A percentile compares a stretch with the other conserved stretches of the same genome.
Evolutionary conservation across 1,140 invertebrate species (phyloP).

Genomic region (Drosophila malerkotliana): DNA sequence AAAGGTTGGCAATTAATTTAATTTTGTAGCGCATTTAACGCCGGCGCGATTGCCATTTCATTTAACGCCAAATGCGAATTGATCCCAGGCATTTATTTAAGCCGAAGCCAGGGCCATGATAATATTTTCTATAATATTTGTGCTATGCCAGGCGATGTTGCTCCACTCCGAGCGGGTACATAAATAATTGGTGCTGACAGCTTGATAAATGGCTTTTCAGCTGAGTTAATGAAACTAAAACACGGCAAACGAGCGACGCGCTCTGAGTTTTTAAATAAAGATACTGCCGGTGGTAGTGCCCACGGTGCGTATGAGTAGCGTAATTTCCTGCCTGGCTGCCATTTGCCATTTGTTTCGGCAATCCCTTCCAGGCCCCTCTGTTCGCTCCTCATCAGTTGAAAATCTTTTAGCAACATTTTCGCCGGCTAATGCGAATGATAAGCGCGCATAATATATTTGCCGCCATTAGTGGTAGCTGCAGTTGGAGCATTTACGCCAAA

Average conservation of each 20-base stretch:
- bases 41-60: constrained; percentile 49
- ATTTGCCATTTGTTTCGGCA: constrained; percentile 45
- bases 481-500: constrained; percentile 62
- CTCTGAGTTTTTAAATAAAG: constrained; percentile 67
- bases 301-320: constrained; percentile 76
- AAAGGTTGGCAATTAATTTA: constrained; percentile 62
- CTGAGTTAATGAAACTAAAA: constrained; percentile 78
- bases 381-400: constrained; percentile 15
- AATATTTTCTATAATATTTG: constrained; percentile 69
- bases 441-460: constrained; percentile 74
- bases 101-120: constrained; percentile 21
- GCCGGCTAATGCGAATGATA: constrained; percentile 75
- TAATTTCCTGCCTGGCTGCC: constrained; percentile 65
- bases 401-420: constrained; percentile 74
- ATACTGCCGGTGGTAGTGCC: constrained; percentile 59
- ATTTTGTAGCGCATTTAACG: constrained; percentile 52
- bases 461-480: constrained; percentile 69
- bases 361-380: not conserved
- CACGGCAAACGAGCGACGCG: constrained; percentile 51
- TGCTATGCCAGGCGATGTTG: not conserved
- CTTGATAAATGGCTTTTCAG: constrained; percentile 77
- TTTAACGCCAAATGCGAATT: constrained; percentile 45
- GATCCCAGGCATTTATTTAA: constrained; percentile 26
- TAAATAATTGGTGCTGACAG: constrained; percentile 79
- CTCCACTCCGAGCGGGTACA: constrained; percentile 17